phyloP scores from a whole-genome alignment of 53 echinoderm and acorn worm genomes.

The Mesocentrotus franciscanus region DNA sequence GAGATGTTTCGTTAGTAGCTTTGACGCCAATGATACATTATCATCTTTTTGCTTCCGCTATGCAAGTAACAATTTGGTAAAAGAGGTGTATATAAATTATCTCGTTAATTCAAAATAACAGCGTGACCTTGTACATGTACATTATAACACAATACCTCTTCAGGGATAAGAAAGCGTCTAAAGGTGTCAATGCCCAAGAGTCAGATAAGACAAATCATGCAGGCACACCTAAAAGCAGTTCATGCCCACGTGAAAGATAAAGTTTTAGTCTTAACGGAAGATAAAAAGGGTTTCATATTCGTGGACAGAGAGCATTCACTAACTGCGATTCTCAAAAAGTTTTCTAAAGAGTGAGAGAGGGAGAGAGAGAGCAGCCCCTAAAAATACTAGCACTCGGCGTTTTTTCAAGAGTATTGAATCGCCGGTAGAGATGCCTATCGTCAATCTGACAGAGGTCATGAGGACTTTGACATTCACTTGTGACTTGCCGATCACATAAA shows the following conservation, averaged over 20 bases:
- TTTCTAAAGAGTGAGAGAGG: background rate
- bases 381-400: background rate
- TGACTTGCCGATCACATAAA: conserved; percentile 10
- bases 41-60: no score
- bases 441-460: background rate
- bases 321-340: background rate
- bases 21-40: no score
- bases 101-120: no score
- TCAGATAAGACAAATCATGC: background rate
- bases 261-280: background rate
- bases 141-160: no score
- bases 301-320: background rate
- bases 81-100: no score
- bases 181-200: background rate
- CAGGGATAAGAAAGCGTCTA: no score
- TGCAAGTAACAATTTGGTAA: no score
- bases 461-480: conserved; percentile 43
- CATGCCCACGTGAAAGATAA: background rate
- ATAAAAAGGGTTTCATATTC: conserved; percentile 5
- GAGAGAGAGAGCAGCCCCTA: background rate
- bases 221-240: no score
- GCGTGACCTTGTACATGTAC: no score
- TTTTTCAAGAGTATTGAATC: conserved; percentile 37
- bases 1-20: no score
- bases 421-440: conserved; percentile 24